These are phyloP conservation scores for Amblyornis subalaris DNA, from an alignment of 2,113 vertebrate species.

Conservation along the genomic window DNA sequence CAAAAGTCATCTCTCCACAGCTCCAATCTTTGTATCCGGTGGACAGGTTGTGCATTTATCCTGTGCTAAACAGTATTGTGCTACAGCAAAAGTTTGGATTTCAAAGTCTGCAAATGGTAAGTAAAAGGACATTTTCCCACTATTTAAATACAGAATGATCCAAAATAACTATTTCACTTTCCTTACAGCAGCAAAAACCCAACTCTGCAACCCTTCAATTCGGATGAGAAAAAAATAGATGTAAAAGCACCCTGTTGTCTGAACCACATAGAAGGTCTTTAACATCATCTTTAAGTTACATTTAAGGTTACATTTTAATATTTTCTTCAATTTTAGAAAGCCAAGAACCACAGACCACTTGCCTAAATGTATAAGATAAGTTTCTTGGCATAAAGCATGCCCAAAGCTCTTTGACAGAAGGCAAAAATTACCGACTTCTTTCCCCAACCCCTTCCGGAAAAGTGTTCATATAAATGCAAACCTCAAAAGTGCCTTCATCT, in stretches of 20 bases:
- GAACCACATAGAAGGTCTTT: neutral
- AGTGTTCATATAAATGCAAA: neutral
- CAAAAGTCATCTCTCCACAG: neutral
- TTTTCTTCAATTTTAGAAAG: neutral
- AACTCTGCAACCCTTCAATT: neutral
- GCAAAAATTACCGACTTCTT: neutral
- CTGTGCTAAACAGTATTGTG: neutral
- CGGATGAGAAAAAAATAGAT: neutral
- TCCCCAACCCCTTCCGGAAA: neutral
- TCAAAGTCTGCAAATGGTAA: neutral
- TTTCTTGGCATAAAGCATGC: neutral
- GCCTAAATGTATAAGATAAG: neutral
- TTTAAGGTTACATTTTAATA: neutral
- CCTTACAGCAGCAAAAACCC: neutral
- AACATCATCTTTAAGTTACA: neutral
- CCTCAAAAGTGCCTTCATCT: neutral
- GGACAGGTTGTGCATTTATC: fast-evolving
- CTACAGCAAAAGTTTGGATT: neutral
- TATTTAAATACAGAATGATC: neutral
- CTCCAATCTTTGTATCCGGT: neutral
- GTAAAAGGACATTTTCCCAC: neutral
- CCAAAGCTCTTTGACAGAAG: neutral
- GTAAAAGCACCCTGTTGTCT: neutral
- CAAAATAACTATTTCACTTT: neutral
- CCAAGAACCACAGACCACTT: neutral